Base-by-base conservation (phyloP, 2,113 vertebrate species). In the Strix uralensis region DNA sequence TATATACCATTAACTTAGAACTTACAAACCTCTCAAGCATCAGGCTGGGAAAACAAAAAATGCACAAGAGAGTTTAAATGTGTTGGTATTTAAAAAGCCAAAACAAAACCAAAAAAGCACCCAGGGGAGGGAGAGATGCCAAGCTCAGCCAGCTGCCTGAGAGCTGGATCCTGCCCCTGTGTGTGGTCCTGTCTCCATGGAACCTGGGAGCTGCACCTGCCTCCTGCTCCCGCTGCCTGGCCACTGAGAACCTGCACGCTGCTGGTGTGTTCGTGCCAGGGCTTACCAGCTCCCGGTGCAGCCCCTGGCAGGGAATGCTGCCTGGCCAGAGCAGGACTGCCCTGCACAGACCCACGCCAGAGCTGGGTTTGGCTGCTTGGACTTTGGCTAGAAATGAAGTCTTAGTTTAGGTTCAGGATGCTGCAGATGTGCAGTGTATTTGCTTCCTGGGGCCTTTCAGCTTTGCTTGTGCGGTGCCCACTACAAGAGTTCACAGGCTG, bases 251-350 rank as follows among this genome's bases (percentile, higher is more conserved):
- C 27, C 44, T 52, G 51, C 73, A 12, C 2, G 4, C 51, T 0
- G 2, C 42, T 15, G 27, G 36, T 23, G 27, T 13, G 0, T 20
- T 44, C 44, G 3, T 2, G 0, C 29, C 2, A 4, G 52, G 38
- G 16, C n/a, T 81, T n/a, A 10, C 29, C 0, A 0, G 46, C 38
- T 36, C 15, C 22, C 3, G 0, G 55, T 14, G 29, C 58, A 42
- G 52, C 25, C 46, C 1, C 44, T 6, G 10, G 8, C 19, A 38
- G 32, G 27, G 16, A 42, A 16, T 3, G 13, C 47, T 16, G 22
- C 63, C 42, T 23, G 21, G 17, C 74, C 52, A 12, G 32, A 10
- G 62, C 11, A 30, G 78, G 27, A 5, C 14, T n/a, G 49, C 25
- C 32, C 30, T 20, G 36, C 44, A 42, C 47, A 62, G 54, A 44